A percentile compares a stretch with the other conserved stretches of the same genome.
phyloP scores from a whole-genome alignment of 2,113 vertebrate genomes.

The Chelonoidis abingdonii region DNA sequence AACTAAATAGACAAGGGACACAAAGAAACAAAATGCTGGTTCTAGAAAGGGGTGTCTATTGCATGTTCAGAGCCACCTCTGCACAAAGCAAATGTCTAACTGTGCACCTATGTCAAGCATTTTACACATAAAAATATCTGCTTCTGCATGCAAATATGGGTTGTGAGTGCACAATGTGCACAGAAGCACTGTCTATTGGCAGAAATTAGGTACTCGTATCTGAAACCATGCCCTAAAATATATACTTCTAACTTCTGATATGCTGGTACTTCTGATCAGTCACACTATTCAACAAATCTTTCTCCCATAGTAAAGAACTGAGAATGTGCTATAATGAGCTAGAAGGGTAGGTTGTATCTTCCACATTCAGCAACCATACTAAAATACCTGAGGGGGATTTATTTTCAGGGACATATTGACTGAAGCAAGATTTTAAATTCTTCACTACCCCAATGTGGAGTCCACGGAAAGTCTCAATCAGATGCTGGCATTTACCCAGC shows the following conservation, averaged over 20 bases:
- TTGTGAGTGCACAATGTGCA: background rate
- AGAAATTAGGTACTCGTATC: background rate
- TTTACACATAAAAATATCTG: background rate
- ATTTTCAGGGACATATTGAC: background rate
- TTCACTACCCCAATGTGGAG: background rate
- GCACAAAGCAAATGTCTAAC: background rate
- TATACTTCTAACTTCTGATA: background rate
- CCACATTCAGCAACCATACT: accelerated
- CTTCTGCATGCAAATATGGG: background rate
- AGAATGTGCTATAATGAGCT: background rate
- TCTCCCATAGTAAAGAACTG: background rate
- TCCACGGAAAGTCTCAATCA: background rate
- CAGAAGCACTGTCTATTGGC: background rate
- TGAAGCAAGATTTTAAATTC: background rate
- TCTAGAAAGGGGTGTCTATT: background rate
- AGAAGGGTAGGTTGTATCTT: background rate
- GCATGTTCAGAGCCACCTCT: background rate
- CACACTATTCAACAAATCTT: background rate
- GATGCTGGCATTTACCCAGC: background rate
- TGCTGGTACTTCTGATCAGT: background rate
- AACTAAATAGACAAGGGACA: background rate
- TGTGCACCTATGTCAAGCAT: accelerated
- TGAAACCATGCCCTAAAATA: background rate
- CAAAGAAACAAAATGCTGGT: background rate
- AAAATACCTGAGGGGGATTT: background rate